Base-by-base conservation (phyloP, 2,888 invertebrate species). In the Achlya flavicornis region DNA sequence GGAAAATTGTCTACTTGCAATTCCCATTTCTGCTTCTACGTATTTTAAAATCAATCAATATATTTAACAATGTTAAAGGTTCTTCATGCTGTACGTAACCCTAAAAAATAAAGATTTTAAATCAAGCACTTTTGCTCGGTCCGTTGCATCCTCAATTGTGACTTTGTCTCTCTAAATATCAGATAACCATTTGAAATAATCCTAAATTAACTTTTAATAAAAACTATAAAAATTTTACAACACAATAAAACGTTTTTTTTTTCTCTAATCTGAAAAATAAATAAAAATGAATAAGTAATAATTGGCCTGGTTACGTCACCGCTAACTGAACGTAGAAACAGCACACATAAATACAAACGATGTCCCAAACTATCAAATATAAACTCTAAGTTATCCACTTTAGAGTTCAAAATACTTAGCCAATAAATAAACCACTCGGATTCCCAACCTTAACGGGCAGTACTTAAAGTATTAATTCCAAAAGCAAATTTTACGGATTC, bases 221-320 rank as follows among this genome's bases (percentile, higher is more conserved):
- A 41, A 41, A 41, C 41, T 12, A 41, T 53, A 19, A 19, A n/a
- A 46, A 53, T 16, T 8, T 53, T 35, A 53, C 7, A 14, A 8
- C 4, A 59, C n/a, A 8, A 32, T 35, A 41, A 19, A 41, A 12
- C 38, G 16, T 16, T 38, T 38, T 33, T 57, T 57, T 41, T 59
- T 35, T 57, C 41, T 61, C 53, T 19, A 61, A 60, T 60, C 57
- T 58, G 38, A 63, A 65, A 65, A 58, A 53, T 46, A 19, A 38
- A 65, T 58, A 63, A 60, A 19, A 48, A 65, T 58, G 61, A 60
- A 53, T 46, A 63, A 63, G 58, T 62, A 46, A 62, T 63, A 62
- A 60, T 53, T 62, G 58, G 53, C 63, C 41, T 60, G 41, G 32
- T 65, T 65, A 65, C 65, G 65, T 65, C 65, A 65, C 61, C 63